Evolutionary conservation across 2,888 invertebrate genomes (phyloP), one percentile per base, ranked within the genome.

Genomic region (Nemapogon koenigi): DNA sequence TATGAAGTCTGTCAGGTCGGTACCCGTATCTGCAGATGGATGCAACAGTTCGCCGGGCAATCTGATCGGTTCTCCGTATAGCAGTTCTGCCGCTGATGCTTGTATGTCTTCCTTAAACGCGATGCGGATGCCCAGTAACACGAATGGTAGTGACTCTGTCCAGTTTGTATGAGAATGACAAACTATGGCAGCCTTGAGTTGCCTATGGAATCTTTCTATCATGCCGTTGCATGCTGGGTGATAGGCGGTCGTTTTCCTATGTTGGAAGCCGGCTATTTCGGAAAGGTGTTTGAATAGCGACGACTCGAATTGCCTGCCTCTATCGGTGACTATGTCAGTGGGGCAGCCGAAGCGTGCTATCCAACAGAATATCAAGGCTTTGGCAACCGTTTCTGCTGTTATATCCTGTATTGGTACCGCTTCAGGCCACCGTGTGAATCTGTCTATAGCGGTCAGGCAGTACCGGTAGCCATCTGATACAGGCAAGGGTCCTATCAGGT

Each of bases 181-280:
- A 27, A 32, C 37, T 13, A 41, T 28, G 1, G 64, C 52, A 3
- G 55, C 43, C 43, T 69, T 68, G 19, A 68, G 43, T 2, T 51
- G 47, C 1, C 64, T 43, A 43, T 69, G 64, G 37, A 53, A 56
- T 3, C 62, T 43, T 42, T 69, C 63, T 3, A 70, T 49, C 33
- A 62, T 46, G 1, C 62, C 65, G 36, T 71, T 68, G 1, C 57
- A 43, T 25, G 53, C 49, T 15, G 65, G 55, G 41, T 65, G 58
- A 42, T 62, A 61, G 8, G 55, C 46, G 0, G 59, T 56, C 2
- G 59, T 60, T 14, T 42, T 30, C 0, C 39, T 29, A n/a, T 43
- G 43, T 13, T 46, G 43, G 4, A 39, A 39, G 2, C 43, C 46
- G 3, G 45, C 13, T 0, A 43, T 15, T 19, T 37, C 29, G 3